phyloP scores from a whole-genome alignment of 2,888 invertebrate species.

The Caenorhabditis parvicauda region DNA sequence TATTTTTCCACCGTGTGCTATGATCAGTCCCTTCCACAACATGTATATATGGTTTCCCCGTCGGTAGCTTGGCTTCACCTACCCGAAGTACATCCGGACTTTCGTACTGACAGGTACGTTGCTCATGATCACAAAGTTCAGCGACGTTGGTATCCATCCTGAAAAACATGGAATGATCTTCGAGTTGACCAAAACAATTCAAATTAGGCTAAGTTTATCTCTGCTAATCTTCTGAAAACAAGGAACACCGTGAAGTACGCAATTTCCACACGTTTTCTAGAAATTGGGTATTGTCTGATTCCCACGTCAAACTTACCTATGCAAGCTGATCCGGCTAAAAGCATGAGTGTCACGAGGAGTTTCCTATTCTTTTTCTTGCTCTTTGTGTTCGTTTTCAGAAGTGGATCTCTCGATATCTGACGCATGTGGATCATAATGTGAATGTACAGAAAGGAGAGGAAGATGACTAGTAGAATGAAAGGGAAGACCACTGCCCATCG shows the following conservation, averaged over 20 bases:
- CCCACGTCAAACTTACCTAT: constrained; percentile 31
- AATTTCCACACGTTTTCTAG: neutral
- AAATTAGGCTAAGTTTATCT: neutral
- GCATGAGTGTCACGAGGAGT: constrained; percentile 48
- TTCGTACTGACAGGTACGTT: neutral
- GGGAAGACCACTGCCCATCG: constrained; percentile 47
- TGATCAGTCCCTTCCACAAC: no score
- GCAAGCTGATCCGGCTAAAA: constrained; percentile 52
- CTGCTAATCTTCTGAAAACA: neutral
- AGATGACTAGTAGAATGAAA: constrained; percentile 48
- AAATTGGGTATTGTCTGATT: neutral
- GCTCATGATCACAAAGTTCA: constrained; percentile 40
- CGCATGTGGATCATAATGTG: constrained; percentile 56
- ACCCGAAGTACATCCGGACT: neutral
- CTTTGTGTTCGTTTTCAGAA: constrained; percentile 31
- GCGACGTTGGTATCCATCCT: constrained; percentile 48
- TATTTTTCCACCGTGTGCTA: no score
- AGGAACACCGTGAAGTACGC: no score
- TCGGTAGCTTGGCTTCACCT: no score
- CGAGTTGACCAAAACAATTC: no score
- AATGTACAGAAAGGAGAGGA: constrained; percentile 48
- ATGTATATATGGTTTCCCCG: no score
- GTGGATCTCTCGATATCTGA: constrained; percentile 36
- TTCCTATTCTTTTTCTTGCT: constrained; percentile 43
- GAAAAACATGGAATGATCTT: constrained; percentile 3